phyloP scores from a whole-genome alignment of 92 coral and sea anemone species.

The Desmophyllum pertusum region DNA sequence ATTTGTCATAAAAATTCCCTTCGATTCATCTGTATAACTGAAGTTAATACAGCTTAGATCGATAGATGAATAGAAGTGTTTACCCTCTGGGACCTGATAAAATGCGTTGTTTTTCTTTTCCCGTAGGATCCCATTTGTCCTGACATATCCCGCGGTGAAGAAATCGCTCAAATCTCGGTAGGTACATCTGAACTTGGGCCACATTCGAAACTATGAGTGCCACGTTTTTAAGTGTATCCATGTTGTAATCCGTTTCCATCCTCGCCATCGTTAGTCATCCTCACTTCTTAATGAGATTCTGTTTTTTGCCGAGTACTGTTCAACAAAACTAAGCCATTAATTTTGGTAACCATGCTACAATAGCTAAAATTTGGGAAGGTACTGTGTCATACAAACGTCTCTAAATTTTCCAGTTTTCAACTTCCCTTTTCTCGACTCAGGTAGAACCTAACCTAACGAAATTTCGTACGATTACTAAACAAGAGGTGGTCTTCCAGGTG shows the following conservation, averaged over 20 bases:
- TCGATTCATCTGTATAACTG: neutral
- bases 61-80: too few species aligned
- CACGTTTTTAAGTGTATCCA: neutral
- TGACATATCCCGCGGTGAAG: slow-evolving; percentile 85
- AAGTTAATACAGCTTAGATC: too few species aligned
- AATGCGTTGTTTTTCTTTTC: neutral
- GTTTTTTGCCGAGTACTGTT: neutral
- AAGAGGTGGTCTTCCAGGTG: too few species aligned
- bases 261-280: too few species aligned
- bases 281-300: too few species aligned
- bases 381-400: too few species aligned
- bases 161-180: slow-evolving; percentile 76
- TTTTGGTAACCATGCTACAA: too few species aligned
- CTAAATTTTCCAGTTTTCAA: too few species aligned
- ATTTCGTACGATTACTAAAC: too few species aligned
- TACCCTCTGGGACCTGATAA: neutral
- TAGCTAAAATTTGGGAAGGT: too few species aligned
- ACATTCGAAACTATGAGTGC: neutral
- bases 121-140: slow-evolving; percentile 68
- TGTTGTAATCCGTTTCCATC: neutral
- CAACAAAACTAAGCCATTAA: neutral
- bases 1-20: neutral
- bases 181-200: slow-evolving; percentile 9
- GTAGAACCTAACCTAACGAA: too few species aligned
- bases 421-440: too few species aligned